phyloP scores from a whole-genome alignment of 2,797 vertebrate genomes.

The Leptodactylus fallax region DNA sequence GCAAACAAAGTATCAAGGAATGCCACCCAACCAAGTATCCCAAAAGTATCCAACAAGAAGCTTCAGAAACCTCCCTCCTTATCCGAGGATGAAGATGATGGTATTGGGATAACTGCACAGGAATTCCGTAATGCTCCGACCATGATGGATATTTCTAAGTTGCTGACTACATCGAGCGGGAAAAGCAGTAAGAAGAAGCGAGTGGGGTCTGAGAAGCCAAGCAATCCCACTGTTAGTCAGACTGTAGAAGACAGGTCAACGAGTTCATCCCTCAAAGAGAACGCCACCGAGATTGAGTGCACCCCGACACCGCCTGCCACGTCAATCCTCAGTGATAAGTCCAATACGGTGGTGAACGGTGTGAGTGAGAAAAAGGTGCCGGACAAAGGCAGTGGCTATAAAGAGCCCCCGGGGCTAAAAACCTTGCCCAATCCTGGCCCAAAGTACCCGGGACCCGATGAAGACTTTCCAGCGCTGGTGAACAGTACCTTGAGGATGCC shows the following conservation, averaged over 20 bases:
- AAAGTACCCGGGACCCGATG: constrained; percentile 77
- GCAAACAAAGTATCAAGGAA: constrained; percentile 81
- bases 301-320: constrained; percentile 1
- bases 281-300: constrained; percentile 74
- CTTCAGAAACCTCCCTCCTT: constrained; percentile 67
- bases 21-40: constrained; percentile 67
- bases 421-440: constrained; percentile 69
- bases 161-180: constrained; percentile 78
- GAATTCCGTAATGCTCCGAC: constrained; percentile 84
- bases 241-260: constrained; percentile 64
- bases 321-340: constrained; percentile 51
- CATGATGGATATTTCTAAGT: constrained; percentile 87
- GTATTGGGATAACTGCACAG: constrained; percentile 76
- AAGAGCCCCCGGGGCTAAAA: constrained; percentile 79
- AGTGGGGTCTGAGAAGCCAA: constrained; percentile 73
- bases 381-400: constrained; percentile 65
- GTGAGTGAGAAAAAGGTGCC: constrained; percentile 75
- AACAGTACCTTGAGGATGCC: constrained; percentile 84
- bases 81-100: constrained; percentile 72
- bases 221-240: rapidly evolving
- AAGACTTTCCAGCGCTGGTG: constrained; percentile 92
- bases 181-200: constrained; percentile 90
- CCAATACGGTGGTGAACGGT: constrained; percentile 77
- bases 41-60: constrained; percentile 71
- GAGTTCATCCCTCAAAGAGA: constrained; percentile 79